These are phyloP conservation scores for Stichodactyla helianthus DNA, from an alignment of 64 coral and sea anemone genomes.

Conservation along the genomic window DNA sequence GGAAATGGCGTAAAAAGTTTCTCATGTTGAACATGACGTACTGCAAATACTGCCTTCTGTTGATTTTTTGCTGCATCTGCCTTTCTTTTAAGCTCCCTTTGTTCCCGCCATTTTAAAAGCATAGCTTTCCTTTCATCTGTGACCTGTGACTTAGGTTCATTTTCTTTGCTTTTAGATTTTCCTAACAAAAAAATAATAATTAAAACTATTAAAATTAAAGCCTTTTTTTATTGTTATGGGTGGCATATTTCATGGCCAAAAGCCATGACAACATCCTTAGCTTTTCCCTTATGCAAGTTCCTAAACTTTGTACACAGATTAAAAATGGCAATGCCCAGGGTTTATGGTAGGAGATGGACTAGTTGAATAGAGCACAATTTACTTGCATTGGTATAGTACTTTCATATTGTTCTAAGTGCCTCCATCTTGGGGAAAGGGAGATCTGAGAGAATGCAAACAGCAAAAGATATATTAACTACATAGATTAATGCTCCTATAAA, in stretches of 20 bases:
- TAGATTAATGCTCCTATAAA: no score
- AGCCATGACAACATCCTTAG: no score
- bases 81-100: slow-evolving; percentile 36
- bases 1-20: background rate
- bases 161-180: slow-evolving; percentile 8
- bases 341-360: no score
- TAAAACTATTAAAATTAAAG: background rate
- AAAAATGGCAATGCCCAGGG: no score
- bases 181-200: background rate
- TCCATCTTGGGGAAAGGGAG: no score
- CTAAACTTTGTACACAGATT: no score
- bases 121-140: slow-evolving; percentile 33
- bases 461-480: no score
- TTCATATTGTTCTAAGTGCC: no score
- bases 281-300: no score
- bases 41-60: slow-evolving; percentile 46
- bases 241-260: background rate
- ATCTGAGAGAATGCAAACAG: no score
- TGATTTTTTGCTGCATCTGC: slow-evolving; percentile 19
- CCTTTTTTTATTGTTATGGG: background rate
- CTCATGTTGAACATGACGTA: slow-evolving; percentile 34
- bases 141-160: background rate
- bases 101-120: slow-evolving; percentile 49
- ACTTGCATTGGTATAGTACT: no score
- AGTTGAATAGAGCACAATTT: no score